These are phyloP conservation scores for Solenopsis invicta DNA, from an alignment of 1,140 invertebrate genomes.

Conservation along the genomic window DNA sequence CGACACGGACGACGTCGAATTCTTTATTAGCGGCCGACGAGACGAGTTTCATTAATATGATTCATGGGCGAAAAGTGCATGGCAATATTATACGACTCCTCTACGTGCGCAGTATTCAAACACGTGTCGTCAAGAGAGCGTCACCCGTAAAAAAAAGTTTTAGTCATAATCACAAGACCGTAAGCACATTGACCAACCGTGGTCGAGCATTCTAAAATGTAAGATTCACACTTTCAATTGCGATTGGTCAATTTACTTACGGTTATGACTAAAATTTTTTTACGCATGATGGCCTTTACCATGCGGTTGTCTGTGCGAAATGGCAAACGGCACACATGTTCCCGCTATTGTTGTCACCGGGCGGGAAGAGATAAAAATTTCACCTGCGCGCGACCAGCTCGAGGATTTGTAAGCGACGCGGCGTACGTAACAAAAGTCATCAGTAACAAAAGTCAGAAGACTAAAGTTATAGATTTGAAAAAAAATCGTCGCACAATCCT, in stretches of 20 bases:
- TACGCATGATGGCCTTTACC: neutral
- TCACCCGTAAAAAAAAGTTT: too few species aligned
- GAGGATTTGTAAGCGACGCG: slow-evolving; percentile 39
- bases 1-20: slow-evolving; percentile 11
- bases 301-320: neutral
- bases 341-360: neutral
- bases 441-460: neutral
- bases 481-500: too few species aligned
- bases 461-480: neutral
- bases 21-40: slow-evolving; percentile 18
- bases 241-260: too few species aligned
- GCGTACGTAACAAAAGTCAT: too few species aligned
- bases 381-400: slow-evolving; percentile 12
- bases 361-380: slow-evolving; percentile 31
- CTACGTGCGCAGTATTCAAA: slow-evolving; percentile 34
- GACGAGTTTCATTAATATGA: slow-evolving; percentile 63
- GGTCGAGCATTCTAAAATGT: too few species aligned
- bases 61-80: slow-evolving; percentile 40
- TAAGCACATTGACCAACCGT: too few species aligned
- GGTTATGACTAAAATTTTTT: too few species aligned
- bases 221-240: too few species aligned
- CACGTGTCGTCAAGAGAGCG: neutral
- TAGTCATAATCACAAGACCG: too few species aligned
- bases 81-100: neutral
- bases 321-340: slow-evolving; percentile 25